Conservation (phyloP, 2,888 invertebrate genomes). For the Blera fallax region DNA sequence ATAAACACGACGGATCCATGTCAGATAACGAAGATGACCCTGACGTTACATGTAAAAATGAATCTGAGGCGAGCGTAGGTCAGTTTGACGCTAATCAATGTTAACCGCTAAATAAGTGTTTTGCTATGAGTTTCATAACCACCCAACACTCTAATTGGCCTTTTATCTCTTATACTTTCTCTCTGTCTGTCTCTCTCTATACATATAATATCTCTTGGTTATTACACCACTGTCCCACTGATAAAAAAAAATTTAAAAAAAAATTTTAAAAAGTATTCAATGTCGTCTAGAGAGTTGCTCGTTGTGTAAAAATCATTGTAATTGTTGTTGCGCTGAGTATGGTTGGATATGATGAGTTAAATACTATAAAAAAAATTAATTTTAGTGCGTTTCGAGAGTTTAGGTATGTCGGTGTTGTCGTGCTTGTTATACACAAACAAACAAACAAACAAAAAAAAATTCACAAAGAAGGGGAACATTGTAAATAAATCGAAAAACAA, state of each 20-base stretch:
- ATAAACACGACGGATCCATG: conserved; percentile 78
- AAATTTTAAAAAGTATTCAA: neutral
- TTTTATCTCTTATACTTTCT: conserved; percentile 33
- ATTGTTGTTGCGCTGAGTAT: conserved; percentile 66
- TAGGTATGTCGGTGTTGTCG: conserved; percentile 63
- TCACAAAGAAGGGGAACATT: conserved; percentile 54
- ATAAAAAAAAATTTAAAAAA: conserved; percentile 15
- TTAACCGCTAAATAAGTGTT: conserved; percentile 70
- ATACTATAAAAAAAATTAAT: neutral
- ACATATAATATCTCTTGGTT: conserved; percentile 7
- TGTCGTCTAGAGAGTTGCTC: conserved; percentile 61
- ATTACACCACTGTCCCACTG: neutral
- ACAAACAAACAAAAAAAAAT: conserved; percentile 41
- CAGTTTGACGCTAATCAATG: conserved; percentile 76
- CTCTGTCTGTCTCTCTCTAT: conserved; percentile 38
- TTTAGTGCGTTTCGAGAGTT: conserved; percentile 44
- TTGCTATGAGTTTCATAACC: conserved; percentile 72
- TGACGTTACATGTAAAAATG: conserved; percentile 80
- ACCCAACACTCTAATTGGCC: conserved; percentile 70
- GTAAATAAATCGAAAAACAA: conserved; percentile 62
- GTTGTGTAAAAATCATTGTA: conserved; percentile 47
- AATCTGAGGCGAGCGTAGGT: conserved; percentile 81
- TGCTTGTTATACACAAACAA: conserved; percentile 62
- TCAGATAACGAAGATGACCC: conserved; percentile 78
- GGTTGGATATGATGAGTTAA: conserved; percentile 62